Evolutionary conservation across 2,797 vertebrate genomes (phyloP).

Genomic region (Malurus leucopterus): DNA sequence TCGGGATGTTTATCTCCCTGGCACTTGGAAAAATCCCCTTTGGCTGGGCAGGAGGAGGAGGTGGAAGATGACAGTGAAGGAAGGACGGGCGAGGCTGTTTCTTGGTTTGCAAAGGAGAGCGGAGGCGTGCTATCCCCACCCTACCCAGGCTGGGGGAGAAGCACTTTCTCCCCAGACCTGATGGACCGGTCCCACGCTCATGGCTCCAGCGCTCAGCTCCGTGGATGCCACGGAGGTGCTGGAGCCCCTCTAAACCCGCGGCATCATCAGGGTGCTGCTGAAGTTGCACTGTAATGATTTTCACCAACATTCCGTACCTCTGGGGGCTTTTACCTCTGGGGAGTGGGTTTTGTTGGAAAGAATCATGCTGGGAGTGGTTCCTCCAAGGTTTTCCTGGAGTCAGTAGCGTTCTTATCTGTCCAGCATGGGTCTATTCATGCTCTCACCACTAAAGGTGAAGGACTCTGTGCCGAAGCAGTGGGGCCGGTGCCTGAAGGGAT

Average conservation of each 20-base stretch:
- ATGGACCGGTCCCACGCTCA: background rate
- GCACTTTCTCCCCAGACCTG: background rate
- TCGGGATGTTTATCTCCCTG: background rate
- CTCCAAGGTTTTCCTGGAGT: background rate
- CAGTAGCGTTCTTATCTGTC: background rate
- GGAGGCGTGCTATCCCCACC: conserved; percentile 18
- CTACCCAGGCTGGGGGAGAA: background rate
- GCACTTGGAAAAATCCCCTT: background rate
- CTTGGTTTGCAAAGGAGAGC: background rate
- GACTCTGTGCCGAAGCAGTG: fast-evolving
- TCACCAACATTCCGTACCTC: fast-evolving
- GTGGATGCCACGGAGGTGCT: background rate
- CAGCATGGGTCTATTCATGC: background rate
- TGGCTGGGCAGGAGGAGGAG: background rate
- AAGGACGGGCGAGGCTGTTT: conserved; percentile 24
- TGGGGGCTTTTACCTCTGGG: background rate
- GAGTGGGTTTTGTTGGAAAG: background rate
- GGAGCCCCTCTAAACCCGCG: background rate
- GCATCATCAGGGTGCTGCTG: fast-evolving
- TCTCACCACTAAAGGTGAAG: fast-evolving
- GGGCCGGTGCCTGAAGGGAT: background rate
- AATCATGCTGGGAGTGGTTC: background rate
- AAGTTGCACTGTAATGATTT: fast-evolving
- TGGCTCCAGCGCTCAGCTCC: background rate
- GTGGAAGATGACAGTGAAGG: background rate